These are phyloP conservation scores for Xenopus petersii DNA, from an alignment of 2,797 vertebrate species.

Conservation along the genomic window DNA sequence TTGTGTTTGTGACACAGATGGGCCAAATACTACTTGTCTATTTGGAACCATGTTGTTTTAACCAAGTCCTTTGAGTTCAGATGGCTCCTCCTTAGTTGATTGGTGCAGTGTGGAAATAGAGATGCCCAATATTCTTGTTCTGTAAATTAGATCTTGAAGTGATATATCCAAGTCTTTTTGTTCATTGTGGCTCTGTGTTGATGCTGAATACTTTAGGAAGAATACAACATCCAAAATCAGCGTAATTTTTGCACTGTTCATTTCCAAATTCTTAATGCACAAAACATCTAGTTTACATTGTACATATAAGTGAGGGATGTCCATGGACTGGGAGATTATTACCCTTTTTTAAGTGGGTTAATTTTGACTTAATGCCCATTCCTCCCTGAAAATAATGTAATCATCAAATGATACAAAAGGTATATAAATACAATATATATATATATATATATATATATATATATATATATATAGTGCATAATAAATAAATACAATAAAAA, in stretches of 20 bases:
- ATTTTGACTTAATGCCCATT: too few relatives aligned
- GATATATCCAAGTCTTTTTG: conserved; percentile 18
- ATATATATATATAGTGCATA: conserved; percentile 6
- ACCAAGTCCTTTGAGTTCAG: not conserved
- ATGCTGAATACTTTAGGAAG: not conserved
- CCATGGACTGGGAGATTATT: too few relatives aligned
- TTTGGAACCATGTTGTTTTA: conserved; percentile 9
- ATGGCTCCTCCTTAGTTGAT: too few relatives aligned
- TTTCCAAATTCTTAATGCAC: too few relatives aligned
- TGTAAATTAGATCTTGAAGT: not conserved
- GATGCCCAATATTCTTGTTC: conserved; percentile 13
- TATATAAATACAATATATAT: conserved; percentile 8
- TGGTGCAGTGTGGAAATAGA: not conserved
- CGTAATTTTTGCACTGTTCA: too few relatives aligned
- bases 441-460: conserved; percentile 20
- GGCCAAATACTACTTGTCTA: not conserved
- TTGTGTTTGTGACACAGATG: not conserved
- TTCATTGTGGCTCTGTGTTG: conserved; percentile 18
- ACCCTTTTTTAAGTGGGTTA: too few relatives aligned
- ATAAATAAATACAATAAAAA: conserved; percentile 13
- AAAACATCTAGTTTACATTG: too few relatives aligned
- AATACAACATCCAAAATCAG: not conserved
- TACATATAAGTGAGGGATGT: too few relatives aligned
- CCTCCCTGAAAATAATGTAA: not conserved
- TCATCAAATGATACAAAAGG: not conserved